Conservation (phyloP, 1,140 invertebrate genomes). For the Cherax quadricarinatus region DNA sequence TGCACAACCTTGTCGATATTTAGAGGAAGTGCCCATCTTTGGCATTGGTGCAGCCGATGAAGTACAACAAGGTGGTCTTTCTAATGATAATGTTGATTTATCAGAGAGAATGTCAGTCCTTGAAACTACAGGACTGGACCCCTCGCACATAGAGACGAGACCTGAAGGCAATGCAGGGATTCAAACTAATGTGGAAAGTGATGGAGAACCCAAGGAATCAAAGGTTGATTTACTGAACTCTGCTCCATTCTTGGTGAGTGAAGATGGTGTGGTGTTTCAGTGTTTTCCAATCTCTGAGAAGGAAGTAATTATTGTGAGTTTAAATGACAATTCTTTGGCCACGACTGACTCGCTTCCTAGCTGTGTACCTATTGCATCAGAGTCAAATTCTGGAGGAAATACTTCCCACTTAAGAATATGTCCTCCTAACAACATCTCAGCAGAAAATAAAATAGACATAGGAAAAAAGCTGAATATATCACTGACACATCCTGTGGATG, state of each 20-base stretch:
- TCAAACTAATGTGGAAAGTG: not conserved
- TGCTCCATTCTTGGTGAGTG: conserved; percentile 53
- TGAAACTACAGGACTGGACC: not conserved
- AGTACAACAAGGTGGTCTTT: not conserved
- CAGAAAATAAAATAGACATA: not conserved
- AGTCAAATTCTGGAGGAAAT: not conserved
- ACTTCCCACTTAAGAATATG: not conserved
- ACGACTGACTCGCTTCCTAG: conserved; percentile 34
- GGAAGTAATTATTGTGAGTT: conserved; percentile 56
- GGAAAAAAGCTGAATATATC: not conserved
- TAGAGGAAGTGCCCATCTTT: conserved; percentile 8
- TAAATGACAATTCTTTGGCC: conserved; percentile 37
- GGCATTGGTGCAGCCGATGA: not conserved
- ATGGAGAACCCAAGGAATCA: conserved; percentile 3
- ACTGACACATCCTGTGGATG: not conserved
- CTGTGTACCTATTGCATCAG: not conserved
- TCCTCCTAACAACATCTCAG: not conserved
- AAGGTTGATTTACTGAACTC: conserved; percentile 36
- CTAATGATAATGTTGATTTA: not conserved
- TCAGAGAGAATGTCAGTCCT: not conserved
- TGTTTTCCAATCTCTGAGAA: conserved; percentile 53
- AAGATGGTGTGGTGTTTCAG: conserved; percentile 54
- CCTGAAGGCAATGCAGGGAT: not conserved
- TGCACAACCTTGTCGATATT: not conserved
- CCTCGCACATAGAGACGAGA: not conserved